These are phyloP conservation scores for Galbula dea DNA, from an alignment of 2,113 vertebrate genomes.

Conservation along the genomic window DNA sequence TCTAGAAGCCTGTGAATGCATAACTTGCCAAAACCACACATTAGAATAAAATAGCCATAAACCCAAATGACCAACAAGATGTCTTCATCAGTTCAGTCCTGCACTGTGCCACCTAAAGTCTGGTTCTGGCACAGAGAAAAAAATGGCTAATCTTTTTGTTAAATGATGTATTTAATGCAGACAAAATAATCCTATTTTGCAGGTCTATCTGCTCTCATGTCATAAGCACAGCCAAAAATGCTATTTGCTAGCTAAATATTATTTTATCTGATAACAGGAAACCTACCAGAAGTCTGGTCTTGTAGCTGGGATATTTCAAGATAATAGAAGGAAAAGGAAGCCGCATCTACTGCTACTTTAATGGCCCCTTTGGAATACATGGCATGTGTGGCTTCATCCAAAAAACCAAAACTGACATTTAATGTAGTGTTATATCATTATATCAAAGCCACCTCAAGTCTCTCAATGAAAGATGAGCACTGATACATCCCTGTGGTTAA, in stretches of 20 bases:
- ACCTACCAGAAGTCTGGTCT: neutral
- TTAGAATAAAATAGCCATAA: neutral
- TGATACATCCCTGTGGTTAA: neutral
- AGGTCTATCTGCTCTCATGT: neutral
- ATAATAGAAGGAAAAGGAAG: neutral
- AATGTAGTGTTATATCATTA: neutral
- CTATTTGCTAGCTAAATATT: neutral
- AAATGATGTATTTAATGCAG: neutral
- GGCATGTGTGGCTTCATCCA: neutral
- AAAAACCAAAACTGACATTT: neutral
- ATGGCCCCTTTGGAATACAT: neutral
- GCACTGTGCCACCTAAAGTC: neutral
- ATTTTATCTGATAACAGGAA: neutral
- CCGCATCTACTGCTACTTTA: neutral
- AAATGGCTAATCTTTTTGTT: neutral
- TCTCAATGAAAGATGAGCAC: neutral
- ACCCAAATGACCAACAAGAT: neutral
- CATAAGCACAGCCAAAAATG: neutral
- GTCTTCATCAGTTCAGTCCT: neutral
- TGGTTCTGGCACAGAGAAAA: neutral
- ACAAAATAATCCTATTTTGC: neutral
- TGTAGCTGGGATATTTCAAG: neutral
- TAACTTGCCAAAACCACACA: rapidly evolving
- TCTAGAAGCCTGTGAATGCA: neutral
- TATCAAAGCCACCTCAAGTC: neutral